Conservation (phyloP, 2,113 vertebrate genomes). For the Cynocephalus volans region DNA sequence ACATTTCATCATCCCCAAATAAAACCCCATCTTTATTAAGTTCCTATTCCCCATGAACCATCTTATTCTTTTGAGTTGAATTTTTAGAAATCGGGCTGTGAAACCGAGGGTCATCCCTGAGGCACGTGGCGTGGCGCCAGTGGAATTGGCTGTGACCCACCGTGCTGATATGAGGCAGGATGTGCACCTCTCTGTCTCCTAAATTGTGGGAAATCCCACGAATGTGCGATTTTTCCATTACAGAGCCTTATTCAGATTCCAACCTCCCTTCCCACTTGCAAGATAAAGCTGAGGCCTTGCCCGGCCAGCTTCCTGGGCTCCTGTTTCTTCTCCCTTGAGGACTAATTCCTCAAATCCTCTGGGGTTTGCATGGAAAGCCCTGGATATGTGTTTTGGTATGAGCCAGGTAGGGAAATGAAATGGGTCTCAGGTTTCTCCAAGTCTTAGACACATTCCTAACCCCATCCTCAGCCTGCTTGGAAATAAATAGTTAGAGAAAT, state of each 20-base stretch:
- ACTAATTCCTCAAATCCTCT: not conserved
- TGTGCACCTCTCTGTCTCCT: not conserved
- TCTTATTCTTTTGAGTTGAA: not conserved
- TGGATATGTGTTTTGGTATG: not conserved
- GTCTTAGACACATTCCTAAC: not conserved
- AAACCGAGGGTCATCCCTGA: not conserved
- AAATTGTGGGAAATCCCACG: not conserved
- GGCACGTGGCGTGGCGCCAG: not conserved
- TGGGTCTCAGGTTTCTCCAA: not conserved
- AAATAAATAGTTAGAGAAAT: conserved; percentile 2
- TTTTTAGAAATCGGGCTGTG: not conserved
- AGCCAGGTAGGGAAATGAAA: not conserved
- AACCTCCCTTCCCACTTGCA: not conserved
- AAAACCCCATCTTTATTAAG: not conserved
- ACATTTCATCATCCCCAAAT: not conserved
- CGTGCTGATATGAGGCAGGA: not conserved
- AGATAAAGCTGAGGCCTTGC: not conserved
- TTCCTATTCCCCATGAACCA: not conserved
- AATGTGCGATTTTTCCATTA: not conserved
- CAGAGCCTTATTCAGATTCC: not conserved
- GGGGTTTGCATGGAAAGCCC: not conserved
- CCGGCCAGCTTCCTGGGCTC: not conserved
- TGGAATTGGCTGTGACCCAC: not conserved
- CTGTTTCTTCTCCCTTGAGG: not conserved
- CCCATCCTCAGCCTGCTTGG: not conserved